Base-by-base conservation (phyloP, 2,888 invertebrate species). In the Pinctada fucata region DNA sequence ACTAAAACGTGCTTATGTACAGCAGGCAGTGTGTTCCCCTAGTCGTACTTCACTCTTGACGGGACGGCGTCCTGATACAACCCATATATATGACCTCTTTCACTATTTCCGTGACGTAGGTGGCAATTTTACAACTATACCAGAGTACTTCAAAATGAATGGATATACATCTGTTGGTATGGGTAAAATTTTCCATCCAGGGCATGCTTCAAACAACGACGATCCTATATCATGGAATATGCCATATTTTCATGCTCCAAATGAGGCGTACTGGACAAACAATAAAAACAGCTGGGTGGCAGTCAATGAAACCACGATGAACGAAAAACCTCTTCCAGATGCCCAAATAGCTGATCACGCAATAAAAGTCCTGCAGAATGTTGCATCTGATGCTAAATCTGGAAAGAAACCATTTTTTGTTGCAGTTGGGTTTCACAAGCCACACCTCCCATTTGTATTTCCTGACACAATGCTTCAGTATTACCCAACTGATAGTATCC, bases 1-100 rank as follows among this genome's bases (percentile, higher is more conserved):
- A 70, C 97, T 97, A 88, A 94, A 94, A 83, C 94, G 95, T 84
- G 95, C 95, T 1, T 81, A 93, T 94, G 70, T 84, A 2, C 92
- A 97, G 97, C 97, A 97, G 95, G 95, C 97, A 0, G 93, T 97
- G 1, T 97, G 97, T 92, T 97, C 96, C 0, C 97, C 97, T 3
- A 97, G 97, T 64, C 71, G 86, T 13, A 79, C 86, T 2, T 84
- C 86, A 45, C 77, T 86, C 10, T 75, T 86, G 16, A 86, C 86
- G 2, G 83, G 84, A 10, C 74, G 86, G 6, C 76, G 86, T 10
- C 86, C 86, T 8, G 86, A 86, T 69, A 86, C 86, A 3, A 85
- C 86, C 13, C 80, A 80, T 45, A 79, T 86, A 2, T 83, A 84
- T 50, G 83, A 86, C 63, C 66, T 83, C 4, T n/a, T 72, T 4